A percentile compares a stretch with the other conserved stretches of the same genome.
phyloP scores from a whole-genome alignment of 92 coral and sea anemone genomes.

The Parazoanthus darwini region DNA sequence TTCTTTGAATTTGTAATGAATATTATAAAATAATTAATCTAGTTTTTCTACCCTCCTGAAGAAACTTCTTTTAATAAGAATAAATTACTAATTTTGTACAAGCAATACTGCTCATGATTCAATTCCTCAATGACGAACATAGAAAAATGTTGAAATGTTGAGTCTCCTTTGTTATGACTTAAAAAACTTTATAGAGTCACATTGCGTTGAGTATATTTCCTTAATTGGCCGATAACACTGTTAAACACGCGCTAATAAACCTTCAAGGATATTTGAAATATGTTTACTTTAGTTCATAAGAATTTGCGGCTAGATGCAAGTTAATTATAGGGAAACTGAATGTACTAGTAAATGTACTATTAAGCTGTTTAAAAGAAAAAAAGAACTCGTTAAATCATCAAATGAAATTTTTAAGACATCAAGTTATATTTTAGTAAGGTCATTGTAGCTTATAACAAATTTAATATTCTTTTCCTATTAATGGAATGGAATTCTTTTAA shows the following conservation, averaged over 20 bases:
- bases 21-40: too few relatives aligned
- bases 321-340: background rate
- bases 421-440: background rate
- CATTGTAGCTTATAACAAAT: background rate
- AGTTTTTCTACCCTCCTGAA: too few relatives aligned
- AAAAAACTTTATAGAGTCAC: background rate
- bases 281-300: background rate
- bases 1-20: too few relatives aligned
- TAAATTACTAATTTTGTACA: too few relatives aligned
- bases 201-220: background rate
- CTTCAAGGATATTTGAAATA: background rate
- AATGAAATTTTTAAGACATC: background rate
- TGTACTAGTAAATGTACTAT: background rate
- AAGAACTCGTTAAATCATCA: background rate
- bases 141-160: background rate
- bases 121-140: background rate
- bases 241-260: conserved; percentile 1
- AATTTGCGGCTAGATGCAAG: background rate
- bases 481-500: background rate
- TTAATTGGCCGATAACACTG: background rate
- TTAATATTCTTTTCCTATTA: background rate
- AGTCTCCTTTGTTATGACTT: background rate
- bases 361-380: background rate
- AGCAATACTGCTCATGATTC: background rate
- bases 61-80: too few relatives aligned